Conservation (phyloP, 2,797 vertebrate species). For the Morelia viridis region DNA sequence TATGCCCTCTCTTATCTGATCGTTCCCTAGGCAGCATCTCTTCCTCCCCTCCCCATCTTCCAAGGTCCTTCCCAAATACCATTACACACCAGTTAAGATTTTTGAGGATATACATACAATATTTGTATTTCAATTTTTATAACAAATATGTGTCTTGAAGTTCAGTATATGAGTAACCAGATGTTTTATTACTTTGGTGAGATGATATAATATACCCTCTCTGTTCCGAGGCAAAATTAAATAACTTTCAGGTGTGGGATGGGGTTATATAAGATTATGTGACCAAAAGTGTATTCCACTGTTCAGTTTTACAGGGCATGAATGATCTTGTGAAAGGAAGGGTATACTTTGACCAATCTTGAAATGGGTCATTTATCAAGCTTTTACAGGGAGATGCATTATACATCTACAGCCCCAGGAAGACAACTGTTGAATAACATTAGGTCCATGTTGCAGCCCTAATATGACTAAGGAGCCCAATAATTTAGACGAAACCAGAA, state of each 20-base stretch:
- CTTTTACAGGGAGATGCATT: conserved; percentile 3
- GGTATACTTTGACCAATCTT: not conserved
- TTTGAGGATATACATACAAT: not conserved
- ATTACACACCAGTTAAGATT: not conserved
- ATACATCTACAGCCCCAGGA: not conserved
- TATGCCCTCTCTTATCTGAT: too few relatives aligned
- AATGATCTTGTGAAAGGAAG: not conserved
- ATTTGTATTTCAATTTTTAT: not conserved
- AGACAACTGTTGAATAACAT: not conserved
- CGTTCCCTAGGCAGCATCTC: too few relatives aligned
- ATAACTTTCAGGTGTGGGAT: not conserved
- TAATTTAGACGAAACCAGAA: not conserved
- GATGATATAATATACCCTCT: not conserved
- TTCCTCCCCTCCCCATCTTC: too few relatives aligned
- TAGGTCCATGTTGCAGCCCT: not conserved
- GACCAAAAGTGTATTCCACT: not conserved
- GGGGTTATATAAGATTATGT: not conserved
- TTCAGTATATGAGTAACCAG: not conserved
- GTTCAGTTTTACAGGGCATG: not conserved
- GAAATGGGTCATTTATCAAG: not conserved
- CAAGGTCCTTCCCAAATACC: too few relatives aligned
- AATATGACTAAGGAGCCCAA: not conserved
- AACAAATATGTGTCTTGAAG: not conserved
- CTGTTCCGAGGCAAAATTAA: not conserved
- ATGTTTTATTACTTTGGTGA: not conserved